phyloP scores from a whole-genome alignment of 37 sponge, comb jelly and placozoan genomes.

The Petrosia ficiformis region DNA sequence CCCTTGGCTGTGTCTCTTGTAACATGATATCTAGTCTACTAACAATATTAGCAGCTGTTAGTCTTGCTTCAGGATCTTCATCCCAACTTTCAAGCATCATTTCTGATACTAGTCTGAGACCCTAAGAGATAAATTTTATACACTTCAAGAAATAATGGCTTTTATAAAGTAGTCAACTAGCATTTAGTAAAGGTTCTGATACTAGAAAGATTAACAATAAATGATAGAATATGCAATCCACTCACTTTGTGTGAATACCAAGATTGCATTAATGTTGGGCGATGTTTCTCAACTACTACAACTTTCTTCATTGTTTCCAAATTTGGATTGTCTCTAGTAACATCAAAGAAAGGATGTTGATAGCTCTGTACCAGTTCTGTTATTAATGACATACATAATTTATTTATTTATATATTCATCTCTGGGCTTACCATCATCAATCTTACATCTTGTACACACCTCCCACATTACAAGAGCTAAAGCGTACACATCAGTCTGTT shows the following conservation, averaged over 20 bases:
- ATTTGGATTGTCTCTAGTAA: slow-evolving; percentile 51
- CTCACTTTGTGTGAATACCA: slow-evolving; percentile 69
- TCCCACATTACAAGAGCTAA: slow-evolving; percentile 91
- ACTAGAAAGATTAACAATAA: not conserved
- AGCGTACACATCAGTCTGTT: slow-evolving; percentile 91
- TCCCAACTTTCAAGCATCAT: slow-evolving; percentile 80
- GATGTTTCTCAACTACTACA: slow-evolving; percentile 35
- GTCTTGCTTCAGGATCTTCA: slow-evolving; percentile 76
- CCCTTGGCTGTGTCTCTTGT: not conserved
- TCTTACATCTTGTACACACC: slow-evolving; percentile 53
- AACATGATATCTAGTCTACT: slow-evolving; percentile 31
- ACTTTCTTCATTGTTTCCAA: slow-evolving; percentile 70
- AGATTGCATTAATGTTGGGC: slow-evolving; percentile 54
- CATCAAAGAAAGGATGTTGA: slow-evolving; percentile 56
- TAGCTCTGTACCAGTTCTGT: slow-evolving; percentile 28
- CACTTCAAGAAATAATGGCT: no score
- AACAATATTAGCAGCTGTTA: slow-evolving; percentile 54
- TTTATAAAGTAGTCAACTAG: no score
- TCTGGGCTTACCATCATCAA: slow-evolving; percentile 17
- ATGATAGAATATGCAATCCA: not conserved
- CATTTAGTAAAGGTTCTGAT: no score
- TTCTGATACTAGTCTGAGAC: slow-evolving; percentile 12
- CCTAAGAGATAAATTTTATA: slow-evolving; percentile 17
- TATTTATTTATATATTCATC: no score
- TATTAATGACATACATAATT: no score